These are phyloP conservation scores for Chloroceryle amazona DNA, from an alignment of 2,797 vertebrate genomes.

Conservation along the genomic window DNA sequence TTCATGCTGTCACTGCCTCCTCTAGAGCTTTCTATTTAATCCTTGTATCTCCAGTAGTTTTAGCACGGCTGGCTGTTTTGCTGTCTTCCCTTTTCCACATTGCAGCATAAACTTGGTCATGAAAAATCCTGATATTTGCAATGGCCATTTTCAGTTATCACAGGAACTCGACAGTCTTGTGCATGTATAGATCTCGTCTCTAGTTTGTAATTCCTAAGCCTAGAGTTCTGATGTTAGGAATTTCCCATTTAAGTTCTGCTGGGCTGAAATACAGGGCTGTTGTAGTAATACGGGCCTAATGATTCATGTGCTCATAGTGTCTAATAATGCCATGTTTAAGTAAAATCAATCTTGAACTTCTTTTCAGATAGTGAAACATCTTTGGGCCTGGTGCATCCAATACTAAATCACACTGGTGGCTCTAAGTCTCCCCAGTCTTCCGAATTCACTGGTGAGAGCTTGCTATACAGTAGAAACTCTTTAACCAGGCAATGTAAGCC, in stretches of 20 bases:
- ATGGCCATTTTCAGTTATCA: accelerated
- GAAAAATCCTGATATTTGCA: not conserved
- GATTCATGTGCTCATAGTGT: conserved; percentile 14
- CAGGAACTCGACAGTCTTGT: not conserved
- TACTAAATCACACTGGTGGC: conserved; percentile 60
- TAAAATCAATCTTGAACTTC: conserved; percentile 61
- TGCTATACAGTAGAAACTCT: conserved; percentile 26
- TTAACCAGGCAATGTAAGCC: conserved; percentile 29
- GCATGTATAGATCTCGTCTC: accelerated
- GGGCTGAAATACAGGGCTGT: not conserved
- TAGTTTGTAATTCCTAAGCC: not conserved
- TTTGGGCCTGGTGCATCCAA: conserved; percentile 57
- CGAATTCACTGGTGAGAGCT: conserved; percentile 65
- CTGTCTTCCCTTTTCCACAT: not conserved
- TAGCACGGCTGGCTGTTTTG: not conserved
- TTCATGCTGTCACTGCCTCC: not conserved
- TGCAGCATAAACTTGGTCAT: not conserved
- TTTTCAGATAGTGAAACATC: conserved; percentile 66
- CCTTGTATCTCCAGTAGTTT: not conserved
- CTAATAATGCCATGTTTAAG: conserved; percentile 10
- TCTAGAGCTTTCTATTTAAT: not conserved
- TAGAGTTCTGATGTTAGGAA: not conserved
- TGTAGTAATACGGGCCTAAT: not conserved
- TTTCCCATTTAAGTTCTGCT: not conserved
- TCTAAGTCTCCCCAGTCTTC: conserved; percentile 63